These are phyloP conservation scores for Dipodomys ordii DNA, from an alignment of 2,113 vertebrate species.

Conservation along the genomic window DNA sequence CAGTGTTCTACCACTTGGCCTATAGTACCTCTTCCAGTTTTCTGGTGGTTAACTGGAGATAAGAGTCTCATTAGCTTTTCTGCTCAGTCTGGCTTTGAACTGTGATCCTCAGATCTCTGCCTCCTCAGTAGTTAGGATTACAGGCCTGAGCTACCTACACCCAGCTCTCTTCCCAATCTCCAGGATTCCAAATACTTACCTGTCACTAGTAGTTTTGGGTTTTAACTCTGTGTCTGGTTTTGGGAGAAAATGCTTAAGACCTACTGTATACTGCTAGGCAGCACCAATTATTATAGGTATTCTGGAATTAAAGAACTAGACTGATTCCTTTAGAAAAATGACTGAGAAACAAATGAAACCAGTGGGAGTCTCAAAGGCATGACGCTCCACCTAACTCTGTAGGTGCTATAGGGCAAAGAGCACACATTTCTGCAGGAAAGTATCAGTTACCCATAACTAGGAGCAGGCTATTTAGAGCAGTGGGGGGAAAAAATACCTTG, in stretches of 20 bases:
- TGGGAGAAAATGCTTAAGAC: conserved; percentile 49
- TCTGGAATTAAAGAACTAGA: conserved; percentile 33
- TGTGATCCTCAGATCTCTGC: no score
- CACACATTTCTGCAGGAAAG: conserved; percentile 26
- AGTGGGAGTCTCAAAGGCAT: conserved; percentile 5
- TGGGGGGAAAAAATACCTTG: not conserved
- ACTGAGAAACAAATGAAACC: conserved; percentile 47
- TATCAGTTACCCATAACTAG: not conserved
- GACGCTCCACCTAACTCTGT: not conserved
- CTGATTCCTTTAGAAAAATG: conserved; percentile 37
- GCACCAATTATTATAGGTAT: not conserved
- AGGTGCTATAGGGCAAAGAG: conserved; percentile 44
- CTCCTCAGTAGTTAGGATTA: no score
- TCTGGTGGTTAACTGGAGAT: no score
- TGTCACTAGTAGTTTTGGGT: not conserved
- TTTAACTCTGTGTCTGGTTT: conserved; percentile 20
- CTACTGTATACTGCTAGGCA: not conserved
- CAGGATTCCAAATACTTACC: not conserved
- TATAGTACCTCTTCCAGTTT: no score
- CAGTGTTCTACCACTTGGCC: no score
- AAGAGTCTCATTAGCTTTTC: no score
- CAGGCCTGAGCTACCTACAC: not conserved
- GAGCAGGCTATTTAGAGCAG: conserved; percentile 1
- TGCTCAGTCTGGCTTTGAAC: no score
- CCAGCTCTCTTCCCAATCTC: not conserved